A percentile compares a stretch with the other conserved stretches of the same genome.
These are phyloP conservation scores for Lepidochrysops patricia DNA, from an alignment of 2,888 invertebrate genomes.

Conservation along the genomic window DNA sequence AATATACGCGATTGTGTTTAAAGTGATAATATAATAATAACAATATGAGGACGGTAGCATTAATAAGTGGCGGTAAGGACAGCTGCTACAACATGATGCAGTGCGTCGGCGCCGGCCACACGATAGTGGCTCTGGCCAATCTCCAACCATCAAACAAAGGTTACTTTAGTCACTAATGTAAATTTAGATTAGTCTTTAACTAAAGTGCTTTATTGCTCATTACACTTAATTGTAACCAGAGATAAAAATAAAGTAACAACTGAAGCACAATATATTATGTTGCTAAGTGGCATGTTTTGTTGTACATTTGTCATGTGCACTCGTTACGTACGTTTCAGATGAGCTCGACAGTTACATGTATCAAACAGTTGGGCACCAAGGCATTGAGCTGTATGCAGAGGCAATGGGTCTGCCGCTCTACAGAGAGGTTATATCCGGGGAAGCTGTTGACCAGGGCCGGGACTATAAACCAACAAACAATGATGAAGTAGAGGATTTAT, in stretches of 20 bases:
- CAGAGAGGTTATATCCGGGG: slow-evolving; percentile 87
- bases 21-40: slow-evolving; percentile 39
- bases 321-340: slow-evolving; percentile 65
- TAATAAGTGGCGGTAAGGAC: slow-evolving; percentile 99
- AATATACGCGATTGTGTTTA: slow-evolving; percentile 47
- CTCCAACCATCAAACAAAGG: slow-evolving; percentile 90
- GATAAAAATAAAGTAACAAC: slow-evolving; percentile 2
- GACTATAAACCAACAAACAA: slow-evolving; percentile 86
- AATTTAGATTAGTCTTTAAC: slow-evolving; percentile 20
- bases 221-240: slow-evolving; percentile 3
- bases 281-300: slow-evolving; percentile 12
- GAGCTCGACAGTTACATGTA: slow-evolving; percentile 99
- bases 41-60: slow-evolving; percentile 89
- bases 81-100: slow-evolving; percentile 99
- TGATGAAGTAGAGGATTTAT: slow-evolving; percentile 98
- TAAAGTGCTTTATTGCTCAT: slow-evolving; percentile 11
- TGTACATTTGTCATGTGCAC: not conserved
- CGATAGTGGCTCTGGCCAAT: slow-evolving; percentile 96
- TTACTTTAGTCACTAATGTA: slow-evolving; percentile 39
- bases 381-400: slow-evolving; percentile 91
- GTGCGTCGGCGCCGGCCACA: slow-evolving; percentile 95
- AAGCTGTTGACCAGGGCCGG: slow-evolving; percentile 85
- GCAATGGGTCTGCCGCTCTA: slow-evolving; percentile 96
- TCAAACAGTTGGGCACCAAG: slow-evolving; percentile 98
- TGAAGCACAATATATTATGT: not conserved